Percentiles rank a stretch among this genome's conserved stretches.
Evolutionary conservation across 92 coral and sea anemone species (phyloP).

Genomic region (Desmophyllum pertusum): DNA sequence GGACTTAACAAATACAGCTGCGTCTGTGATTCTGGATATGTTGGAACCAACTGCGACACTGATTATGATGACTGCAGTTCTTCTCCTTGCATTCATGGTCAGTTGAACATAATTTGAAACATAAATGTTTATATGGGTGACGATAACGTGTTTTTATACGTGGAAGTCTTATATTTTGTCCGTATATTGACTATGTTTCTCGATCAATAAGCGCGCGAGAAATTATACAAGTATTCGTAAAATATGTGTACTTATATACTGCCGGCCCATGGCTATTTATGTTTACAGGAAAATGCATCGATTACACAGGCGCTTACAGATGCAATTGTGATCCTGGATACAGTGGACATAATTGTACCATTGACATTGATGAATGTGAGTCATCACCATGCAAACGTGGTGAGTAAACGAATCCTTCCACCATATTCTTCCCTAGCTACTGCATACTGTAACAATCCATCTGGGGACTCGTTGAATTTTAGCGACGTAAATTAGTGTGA

Average conservation of each 20-base stretch:
- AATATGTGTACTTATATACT: neutral
- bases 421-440: too few species aligned
- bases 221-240: too few species aligned
- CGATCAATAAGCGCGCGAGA: too few species aligned
- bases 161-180: too few species aligned
- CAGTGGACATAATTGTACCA: neutral
- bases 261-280: neutral
- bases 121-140: too few species aligned
- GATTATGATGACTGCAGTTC: neutral
- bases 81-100: constrained; percentile 15
- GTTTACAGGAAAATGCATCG: neutral
- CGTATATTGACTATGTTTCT: too few species aligned
- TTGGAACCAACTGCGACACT: neutral
- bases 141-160: too few species aligned
- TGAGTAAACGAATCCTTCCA: neutral
- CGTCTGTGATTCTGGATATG: constrained; percentile 6
- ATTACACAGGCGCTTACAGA: neutral
- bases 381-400: constrained; percentile 18
- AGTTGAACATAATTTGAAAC: neutral
- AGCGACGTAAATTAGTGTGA: too few species aligned
- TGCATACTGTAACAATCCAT: too few species aligned
- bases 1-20: constrained; percentile 1
- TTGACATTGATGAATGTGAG: constrained; percentile 14
- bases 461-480: too few species aligned
- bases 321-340: constrained; percentile 13